Percentiles rank a stretch among this genome's conserved stretches.
Evolutionary conservation across 2,888 invertebrate genomes (phyloP).

Genomic region (Colostygia pectinataria): DNA sequence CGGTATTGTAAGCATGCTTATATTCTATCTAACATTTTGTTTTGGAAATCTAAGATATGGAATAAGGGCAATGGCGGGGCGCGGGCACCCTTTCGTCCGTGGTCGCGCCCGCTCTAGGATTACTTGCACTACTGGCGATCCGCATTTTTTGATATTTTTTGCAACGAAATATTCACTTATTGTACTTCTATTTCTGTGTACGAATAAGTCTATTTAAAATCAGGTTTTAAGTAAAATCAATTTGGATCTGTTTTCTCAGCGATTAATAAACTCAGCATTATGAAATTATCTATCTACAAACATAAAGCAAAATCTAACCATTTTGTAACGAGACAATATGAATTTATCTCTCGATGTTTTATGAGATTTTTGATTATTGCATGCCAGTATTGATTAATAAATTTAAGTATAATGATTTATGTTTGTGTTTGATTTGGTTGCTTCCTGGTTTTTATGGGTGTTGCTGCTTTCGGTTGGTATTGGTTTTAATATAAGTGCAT

Average conservation of each 20-base stretch:
- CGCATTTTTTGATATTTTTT: constrained; percentile 80
- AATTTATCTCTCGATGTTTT: constrained; percentile 76
- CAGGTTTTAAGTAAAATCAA: constrained; percentile 78
- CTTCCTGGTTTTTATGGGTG: constrained; percentile 35
- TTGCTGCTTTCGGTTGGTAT: constrained; percentile 25
- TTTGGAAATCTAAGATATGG: constrained; percentile 73
- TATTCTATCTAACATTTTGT: constrained; percentile 56
- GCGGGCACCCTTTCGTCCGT: constrained; percentile 3
- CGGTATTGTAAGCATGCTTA: constrained; percentile 66
- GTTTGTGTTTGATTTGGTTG: constrained; percentile 66
- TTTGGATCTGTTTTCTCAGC: constrained; percentile 79
- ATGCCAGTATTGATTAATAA: constrained; percentile 78
- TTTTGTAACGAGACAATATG: constrained; percentile 69
- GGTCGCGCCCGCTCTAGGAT: constrained; percentile 44
- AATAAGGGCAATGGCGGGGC: constrained; percentile 50
- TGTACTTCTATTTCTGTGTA: constrained; percentile 72
- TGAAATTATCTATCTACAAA: constrained; percentile 69
- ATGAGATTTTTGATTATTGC: constrained; percentile 74
- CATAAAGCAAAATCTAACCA: constrained; percentile 63
- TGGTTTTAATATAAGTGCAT: constrained; percentile 24
- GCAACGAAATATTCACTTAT: constrained; percentile 77
- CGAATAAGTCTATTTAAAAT: constrained; percentile 76
- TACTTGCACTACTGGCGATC: constrained; percentile 64
- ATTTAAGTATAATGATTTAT: constrained; percentile 80
- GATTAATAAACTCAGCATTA: constrained; percentile 64